phyloP scores from a whole-genome alignment of 2,113 vertebrate species.

The Barnardius zonarius region DNA sequence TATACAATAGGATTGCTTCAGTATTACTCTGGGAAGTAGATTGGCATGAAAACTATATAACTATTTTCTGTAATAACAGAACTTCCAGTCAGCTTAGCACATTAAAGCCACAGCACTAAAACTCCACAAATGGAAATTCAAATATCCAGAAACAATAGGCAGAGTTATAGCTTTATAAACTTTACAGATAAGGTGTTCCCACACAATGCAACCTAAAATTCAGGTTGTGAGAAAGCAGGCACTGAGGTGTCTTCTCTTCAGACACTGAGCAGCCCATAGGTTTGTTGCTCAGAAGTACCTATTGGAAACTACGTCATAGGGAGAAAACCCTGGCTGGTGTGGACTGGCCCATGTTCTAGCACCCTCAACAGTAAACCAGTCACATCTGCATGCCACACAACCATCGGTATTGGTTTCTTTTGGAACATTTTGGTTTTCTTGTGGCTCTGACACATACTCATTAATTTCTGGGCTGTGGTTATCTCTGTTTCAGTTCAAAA shows the following conservation, averaged over 20 bases:
- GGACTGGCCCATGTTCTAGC: fast-evolving
- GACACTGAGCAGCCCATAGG: background rate
- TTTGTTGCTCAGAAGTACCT: background rate
- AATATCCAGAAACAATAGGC: background rate
- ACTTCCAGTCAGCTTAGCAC: background rate
- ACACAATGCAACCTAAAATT: background rate
- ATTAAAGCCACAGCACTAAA: background rate
- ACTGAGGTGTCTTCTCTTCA: background rate
- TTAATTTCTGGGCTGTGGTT: background rate
- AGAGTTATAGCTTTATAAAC: background rate
- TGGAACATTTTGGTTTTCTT: background rate
- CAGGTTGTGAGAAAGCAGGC: background rate
- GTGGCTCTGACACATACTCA: background rate
- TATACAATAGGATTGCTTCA: background rate
- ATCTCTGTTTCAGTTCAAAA: background rate
- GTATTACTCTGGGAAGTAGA: background rate
- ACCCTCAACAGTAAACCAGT: background rate
- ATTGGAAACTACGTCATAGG: background rate
- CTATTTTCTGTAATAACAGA: background rate
- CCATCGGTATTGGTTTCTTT: background rate
- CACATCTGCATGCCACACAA: background rate
- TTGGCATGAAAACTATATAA: background rate
- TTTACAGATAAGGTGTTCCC: background rate
- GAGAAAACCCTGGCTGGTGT: background rate
- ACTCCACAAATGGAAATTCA: background rate